These are phyloP conservation scores for Axea sp. DNA, from an alignment of 2,888 invertebrate genomes.

Conservation along the genomic window DNA sequence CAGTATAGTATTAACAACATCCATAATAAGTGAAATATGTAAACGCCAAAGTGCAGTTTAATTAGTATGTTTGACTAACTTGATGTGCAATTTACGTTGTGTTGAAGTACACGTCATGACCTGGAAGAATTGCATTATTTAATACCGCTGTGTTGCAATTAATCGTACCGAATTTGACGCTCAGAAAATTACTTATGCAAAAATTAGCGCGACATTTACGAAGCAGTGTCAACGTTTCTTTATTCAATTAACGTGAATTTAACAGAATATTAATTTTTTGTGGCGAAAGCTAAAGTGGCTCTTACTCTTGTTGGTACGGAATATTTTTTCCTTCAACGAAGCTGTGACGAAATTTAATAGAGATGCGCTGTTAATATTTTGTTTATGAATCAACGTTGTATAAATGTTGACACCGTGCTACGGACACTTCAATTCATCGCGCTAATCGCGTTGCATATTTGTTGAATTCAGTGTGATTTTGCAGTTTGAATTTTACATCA, in stretches of 20 bases:
- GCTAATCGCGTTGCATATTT: no score
- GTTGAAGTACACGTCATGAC: conserved; percentile 10
- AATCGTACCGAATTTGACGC: not conserved
- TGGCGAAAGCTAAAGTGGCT: no score
- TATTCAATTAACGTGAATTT: not conserved
- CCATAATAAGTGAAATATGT: conserved; percentile 38
- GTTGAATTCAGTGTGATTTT: no score
- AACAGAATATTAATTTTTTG: no score
- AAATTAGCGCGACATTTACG: conserved; percentile 3
- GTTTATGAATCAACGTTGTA: no score
- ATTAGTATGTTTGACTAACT: conserved; percentile 44
- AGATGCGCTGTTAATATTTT: no score
- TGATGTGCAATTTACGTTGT: conserved; percentile 34
- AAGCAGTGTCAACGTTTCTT: not conserved
- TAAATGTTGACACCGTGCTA: no score
- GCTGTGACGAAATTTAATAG: no score
- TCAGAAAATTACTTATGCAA: not conserved
- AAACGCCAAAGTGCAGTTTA: conserved; percentile 46
- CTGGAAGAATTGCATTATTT: conserved; percentile 42
- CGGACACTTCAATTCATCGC: no score
- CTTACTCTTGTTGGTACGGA: no score
- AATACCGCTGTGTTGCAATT: conserved; percentile 19
- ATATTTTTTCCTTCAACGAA: no score
- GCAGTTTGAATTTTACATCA: no score
- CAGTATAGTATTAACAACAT: conserved; percentile 4